Conservation (phyloP, 2,113 vertebrate species). For the Glaucidium brasilianum region DNA sequence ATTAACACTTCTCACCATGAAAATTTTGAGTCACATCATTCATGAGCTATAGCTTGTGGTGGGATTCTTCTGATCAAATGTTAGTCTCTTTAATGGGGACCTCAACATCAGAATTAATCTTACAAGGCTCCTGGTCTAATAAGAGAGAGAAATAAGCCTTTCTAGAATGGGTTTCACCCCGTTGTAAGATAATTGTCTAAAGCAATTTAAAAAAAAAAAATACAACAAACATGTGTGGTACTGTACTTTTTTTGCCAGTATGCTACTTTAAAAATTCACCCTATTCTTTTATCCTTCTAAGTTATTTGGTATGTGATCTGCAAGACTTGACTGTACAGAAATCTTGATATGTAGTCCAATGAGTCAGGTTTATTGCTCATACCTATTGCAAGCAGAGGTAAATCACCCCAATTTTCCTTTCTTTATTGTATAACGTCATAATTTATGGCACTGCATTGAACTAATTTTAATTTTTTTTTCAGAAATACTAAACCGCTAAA, state of each 20-base stretch:
- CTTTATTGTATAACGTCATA: too few relatives aligned
- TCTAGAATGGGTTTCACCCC: neutral
- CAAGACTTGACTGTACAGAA: neutral
- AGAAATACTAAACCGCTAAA: neutral
- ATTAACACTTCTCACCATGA: neutral
- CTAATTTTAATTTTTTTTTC: neutral
- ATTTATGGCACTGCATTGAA: neutral
- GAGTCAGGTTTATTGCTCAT: neutral
- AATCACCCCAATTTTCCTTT: neutral
- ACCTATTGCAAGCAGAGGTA: neutral
- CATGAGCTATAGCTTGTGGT: neutral
- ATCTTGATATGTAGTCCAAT: neutral
- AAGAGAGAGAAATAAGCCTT: neutral
- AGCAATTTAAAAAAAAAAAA: neutral
- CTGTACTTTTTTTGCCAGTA: neutral
- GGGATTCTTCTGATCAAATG: neutral
- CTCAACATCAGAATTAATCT: neutral
- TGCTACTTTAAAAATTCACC: neutral
- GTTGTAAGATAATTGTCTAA: neutral
- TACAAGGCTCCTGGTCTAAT: neutral
- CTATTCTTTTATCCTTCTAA: neutral
- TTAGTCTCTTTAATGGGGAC: neutral
- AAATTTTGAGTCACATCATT: neutral
- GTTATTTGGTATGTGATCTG: neutral
- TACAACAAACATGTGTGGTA: neutral